Evolutionary conservation across 2,888 invertebrate genomes (phyloP).

Genomic region (Metellina segmentata): DNA sequence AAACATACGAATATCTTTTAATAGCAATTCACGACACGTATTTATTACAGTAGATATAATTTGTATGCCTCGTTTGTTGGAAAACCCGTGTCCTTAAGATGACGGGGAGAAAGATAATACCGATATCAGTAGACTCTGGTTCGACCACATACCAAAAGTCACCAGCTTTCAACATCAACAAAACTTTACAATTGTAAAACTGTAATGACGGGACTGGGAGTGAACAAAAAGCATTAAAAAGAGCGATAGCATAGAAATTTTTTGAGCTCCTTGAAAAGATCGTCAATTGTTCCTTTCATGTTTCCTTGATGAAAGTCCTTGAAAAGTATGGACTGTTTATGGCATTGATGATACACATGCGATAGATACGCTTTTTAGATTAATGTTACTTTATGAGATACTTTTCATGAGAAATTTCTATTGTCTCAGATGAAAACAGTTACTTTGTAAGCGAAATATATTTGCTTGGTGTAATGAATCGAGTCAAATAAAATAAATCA

Average conservation of each 20-base stretch:
- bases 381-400: neutral
- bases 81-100: neutral
- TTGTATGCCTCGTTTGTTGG: neutral
- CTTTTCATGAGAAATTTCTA: neutral
- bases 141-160: neutral
- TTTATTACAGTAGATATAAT: neutral
- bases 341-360: neutral
- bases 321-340: neutral
- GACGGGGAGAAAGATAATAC: neutral
- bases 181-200: neutral
- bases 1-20: neutral
- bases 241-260: neutral
- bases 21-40: neutral
- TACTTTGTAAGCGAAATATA: too few species aligned
- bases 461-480: too few species aligned
- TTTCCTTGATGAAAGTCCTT: neutral
- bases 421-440: too few species aligned
- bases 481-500: too few species aligned
- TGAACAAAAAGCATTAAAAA: neutral
- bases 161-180: neutral
- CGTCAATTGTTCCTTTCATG: neutral
- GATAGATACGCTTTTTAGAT: neutral
- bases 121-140: neutral
- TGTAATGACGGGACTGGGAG: neutral
- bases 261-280: neutral